Evolutionary conservation across 2,113 vertebrate genomes (phyloP).

Genomic region (Eretmochelys imbricata): DNA sequence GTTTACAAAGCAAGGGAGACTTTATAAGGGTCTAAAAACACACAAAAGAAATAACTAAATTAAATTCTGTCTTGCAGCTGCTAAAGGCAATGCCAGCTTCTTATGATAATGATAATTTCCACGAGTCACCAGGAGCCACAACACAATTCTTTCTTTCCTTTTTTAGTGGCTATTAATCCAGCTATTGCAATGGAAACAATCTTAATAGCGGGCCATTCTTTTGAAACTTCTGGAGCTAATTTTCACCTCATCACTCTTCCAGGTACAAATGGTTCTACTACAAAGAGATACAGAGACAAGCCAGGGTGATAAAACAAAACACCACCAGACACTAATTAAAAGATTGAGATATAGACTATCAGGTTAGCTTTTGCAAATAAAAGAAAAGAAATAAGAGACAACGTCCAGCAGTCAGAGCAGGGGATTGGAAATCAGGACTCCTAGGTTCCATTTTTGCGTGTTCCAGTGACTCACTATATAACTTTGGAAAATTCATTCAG

Average conservation of each 20-base stretch:
- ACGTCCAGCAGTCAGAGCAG: too few species aligned
- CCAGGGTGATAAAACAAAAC: neutral
- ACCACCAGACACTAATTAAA: neutral
- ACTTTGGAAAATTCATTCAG: neutral
- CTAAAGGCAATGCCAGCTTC: neutral
- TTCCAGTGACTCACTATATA: neutral
- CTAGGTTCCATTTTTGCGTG: neutral
- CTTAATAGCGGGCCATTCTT: neutral
- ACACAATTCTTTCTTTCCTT: neutral
- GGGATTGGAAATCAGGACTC: neutral
- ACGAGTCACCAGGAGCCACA: neutral
- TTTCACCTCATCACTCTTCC: neutral
- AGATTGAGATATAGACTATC: neutral
- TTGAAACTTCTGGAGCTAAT: neutral
- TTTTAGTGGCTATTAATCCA: neutral
- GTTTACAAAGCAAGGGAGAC: neutral
- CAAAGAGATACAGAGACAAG: rapidly evolving
- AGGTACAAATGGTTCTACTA: rapidly evolving
- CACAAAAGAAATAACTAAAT: neutral
- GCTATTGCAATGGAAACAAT: neutral
- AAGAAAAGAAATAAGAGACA: neutral
- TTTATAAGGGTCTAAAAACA: neutral
- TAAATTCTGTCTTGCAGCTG: neutral
- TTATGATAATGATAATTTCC: neutral
- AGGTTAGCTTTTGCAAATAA: too few species aligned